A percentile compares a stretch with the other conserved stretches of the same genome.
Evolutionary conservation across 2,797 vertebrate genomes (phyloP).

Genomic region (Gadopsis bispinosus): DNA sequence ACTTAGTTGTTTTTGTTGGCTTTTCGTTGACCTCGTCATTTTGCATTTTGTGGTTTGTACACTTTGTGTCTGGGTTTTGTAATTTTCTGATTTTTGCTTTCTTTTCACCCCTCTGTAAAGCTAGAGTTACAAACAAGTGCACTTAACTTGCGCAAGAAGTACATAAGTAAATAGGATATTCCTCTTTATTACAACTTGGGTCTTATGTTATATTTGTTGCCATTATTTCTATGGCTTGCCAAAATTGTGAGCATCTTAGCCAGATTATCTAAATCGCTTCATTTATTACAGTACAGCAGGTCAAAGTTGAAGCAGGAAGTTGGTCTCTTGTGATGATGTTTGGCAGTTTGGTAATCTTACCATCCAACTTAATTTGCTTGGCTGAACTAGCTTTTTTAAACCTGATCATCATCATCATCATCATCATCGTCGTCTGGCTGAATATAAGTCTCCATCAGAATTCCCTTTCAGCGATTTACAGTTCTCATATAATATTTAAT

Average conservation of each 20-base stretch:
- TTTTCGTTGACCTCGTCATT: background rate
- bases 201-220: background rate
- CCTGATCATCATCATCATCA: background rate
- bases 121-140: no score
- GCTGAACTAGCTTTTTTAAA: background rate
- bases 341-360: background rate
- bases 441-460: no score
- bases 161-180: background rate
- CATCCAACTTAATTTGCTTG: background rate
- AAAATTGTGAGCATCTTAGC: no score
- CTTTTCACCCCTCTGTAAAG: background rate
- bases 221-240: background rate
- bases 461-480: background rate
- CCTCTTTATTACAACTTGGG: background rate
- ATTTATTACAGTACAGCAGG: background rate
- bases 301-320: background rate
- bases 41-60: background rate
- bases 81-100: background rate
- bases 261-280: no score
- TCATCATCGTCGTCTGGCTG: background rate
- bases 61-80: background rate
- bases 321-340: background rate
- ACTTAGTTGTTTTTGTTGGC: background rate
- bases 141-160: no score
- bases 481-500: background rate